phyloP scores from a whole-genome alignment of 2,888 invertebrate genomes.

The Chaitophorus viminalis region DNA sequence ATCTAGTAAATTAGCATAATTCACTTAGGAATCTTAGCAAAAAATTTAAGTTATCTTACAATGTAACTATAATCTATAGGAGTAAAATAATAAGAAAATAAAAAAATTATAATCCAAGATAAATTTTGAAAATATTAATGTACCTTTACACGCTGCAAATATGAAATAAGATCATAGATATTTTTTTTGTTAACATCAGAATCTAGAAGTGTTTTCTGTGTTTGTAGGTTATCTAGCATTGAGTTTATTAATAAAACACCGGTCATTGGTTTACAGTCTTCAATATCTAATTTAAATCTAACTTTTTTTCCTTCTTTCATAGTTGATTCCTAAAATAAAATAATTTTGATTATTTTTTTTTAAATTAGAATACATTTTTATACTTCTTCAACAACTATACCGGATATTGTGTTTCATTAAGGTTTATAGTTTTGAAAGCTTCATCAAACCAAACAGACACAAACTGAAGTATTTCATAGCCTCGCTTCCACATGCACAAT shows the following conservation, averaged over 20 bases:
- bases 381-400: constrained; percentile 35
- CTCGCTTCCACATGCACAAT: constrained; percentile 65
- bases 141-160: constrained; percentile 48
- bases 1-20: too few species aligned
- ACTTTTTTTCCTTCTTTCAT: constrained; percentile 14
- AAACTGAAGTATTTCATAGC: constrained; percentile 65
- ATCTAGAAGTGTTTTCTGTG: constrained; percentile 10
- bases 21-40: too few species aligned
- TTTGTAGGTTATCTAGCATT: constrained; percentile 23
- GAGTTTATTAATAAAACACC: constrained; percentile 42
- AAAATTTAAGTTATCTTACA: too few species aligned
- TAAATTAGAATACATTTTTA: constrained; percentile 3
- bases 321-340: constrained; percentile 34
- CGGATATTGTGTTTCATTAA: constrained; percentile 64
- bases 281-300: constrained; percentile 41
- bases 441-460: constrained; percentile 65
- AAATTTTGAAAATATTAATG: too few species aligned
- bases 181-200: constrained; percentile 53
- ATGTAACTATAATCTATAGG: too few species aligned
- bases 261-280: constrained; percentile 51
- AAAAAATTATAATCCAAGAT: too few species aligned
- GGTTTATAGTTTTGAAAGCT: constrained; percentile 64
- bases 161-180: constrained; percentile 32
- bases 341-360: background rate
- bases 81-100: too few species aligned